Percentiles rank a stretch among this genome's conserved stretches.
Conservation (phyloP, 2,888 invertebrate species). For the Ormyrus nitidulus region DNA sequence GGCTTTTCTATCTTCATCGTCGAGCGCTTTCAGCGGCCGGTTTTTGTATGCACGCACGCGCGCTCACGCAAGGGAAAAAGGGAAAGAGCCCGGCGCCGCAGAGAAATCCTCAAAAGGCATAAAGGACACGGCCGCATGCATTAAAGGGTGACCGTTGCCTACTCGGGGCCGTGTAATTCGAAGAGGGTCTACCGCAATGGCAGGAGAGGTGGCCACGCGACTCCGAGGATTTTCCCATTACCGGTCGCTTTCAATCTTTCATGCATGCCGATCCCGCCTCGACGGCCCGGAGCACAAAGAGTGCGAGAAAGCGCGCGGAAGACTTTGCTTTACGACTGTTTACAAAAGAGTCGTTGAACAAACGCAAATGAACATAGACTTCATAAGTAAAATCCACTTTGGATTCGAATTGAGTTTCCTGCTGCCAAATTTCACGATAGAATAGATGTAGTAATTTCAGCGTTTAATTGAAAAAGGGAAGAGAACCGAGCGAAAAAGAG, state of each 20-base stretch:
- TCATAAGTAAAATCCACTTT: conserved; percentile 5
- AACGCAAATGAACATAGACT: not conserved
- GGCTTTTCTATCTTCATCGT: conserved; percentile 32
- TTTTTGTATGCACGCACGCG: conserved; percentile 35
- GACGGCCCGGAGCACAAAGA: too few relatives aligned
- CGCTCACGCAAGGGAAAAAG: conserved; percentile 51
- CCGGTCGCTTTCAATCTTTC: conserved; percentile 60
- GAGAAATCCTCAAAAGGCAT: conserved; percentile 71
- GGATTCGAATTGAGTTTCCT: conserved; percentile 7
- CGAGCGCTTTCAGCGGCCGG: conserved; percentile 10
- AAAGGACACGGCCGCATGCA: conserved; percentile 70
- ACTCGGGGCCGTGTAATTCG: conserved; percentile 30
- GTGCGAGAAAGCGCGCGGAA: too few relatives aligned
- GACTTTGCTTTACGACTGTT: not conserved
- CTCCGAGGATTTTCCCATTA: conserved; percentile 62
- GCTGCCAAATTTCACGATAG: conserved; percentile 35
- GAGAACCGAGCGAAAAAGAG: not conserved
- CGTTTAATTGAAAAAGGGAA: conserved; percentile 52
- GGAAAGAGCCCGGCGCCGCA: conserved; percentile 59
- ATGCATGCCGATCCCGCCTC: conserved; percentile 53
- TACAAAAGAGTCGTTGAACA: not conserved
- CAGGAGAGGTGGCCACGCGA: conserved; percentile 56
- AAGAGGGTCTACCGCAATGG: conserved; percentile 50
- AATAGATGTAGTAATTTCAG: conserved; percentile 35
- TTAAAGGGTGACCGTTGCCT: conserved; percentile 46